These are phyloP conservation scores for Danio rerio DNA, from an alignment of 2,113 vertebrate genomes.

Conservation along the genomic window GRCz12tu NC_133184.1:26028001-26028500, in stretches of 20 bases:
- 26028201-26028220: conserved; percentile 15
- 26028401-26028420: not conserved
- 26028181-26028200: conserved; percentile 6
- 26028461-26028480: not conserved
- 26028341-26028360: not conserved
- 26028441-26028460: not conserved
- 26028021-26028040: conserved; percentile 1
- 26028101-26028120: conserved; percentile 7
- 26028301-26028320: not conserved
- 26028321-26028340: conserved; percentile 5
- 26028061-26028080: conserved; percentile 13
- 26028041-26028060: conserved; percentile 22
- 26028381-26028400: not conserved
- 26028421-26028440: not conserved
- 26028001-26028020: not conserved
- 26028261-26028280: not conserved
- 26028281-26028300: conserved; percentile 21
- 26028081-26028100: conserved; percentile 18
- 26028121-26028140: not conserved
- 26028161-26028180: not conserved
- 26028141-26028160: not conserved
- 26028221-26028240: not conserved
- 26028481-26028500: not conserved
- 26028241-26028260: not conserved
- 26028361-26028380: not conserved